These are phyloP conservation scores for Xenopus tropicalis DNA, from an alignment of 2,113 vertebrate genomes.

Conservation along the genomic window DNA sequence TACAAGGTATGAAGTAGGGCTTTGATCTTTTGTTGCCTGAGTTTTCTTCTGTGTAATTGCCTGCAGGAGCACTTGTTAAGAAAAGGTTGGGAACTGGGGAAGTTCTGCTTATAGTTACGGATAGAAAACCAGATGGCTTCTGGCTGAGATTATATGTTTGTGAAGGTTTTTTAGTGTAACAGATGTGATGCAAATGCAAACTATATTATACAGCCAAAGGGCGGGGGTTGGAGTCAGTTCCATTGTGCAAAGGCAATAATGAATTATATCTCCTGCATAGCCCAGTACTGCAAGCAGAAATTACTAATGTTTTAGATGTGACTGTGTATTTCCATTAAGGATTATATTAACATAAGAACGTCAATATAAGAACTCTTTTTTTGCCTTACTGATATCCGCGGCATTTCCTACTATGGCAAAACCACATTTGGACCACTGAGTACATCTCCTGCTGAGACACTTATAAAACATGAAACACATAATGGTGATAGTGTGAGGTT, in stretches of 20 bases:
- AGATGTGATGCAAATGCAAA: slow-evolving; percentile 25
- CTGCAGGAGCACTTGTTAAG: slow-evolving; percentile 36
- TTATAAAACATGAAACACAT: too few relatives aligned
- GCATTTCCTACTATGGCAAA: too few relatives aligned
- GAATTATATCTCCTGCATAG: neutral
- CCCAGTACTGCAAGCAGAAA: too few relatives aligned
- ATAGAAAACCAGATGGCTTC: slow-evolving; percentile 37
- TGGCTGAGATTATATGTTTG: slow-evolving; percentile 30
- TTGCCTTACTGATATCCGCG: too few relatives aligned
- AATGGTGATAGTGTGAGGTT: too few relatives aligned
- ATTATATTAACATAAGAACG: too few relatives aligned
- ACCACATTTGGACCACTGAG: too few relatives aligned
- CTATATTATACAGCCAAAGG: neutral
- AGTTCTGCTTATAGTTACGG: slow-evolving; percentile 32
- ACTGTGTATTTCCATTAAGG: too few relatives aligned
- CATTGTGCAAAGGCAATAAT: neutral
- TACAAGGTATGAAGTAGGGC: slow-evolving; percentile 23
- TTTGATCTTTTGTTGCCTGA: slow-evolving; percentile 31
- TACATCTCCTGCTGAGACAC: too few relatives aligned
- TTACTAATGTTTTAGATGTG: too few relatives aligned
- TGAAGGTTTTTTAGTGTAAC: slow-evolving; percentile 9
- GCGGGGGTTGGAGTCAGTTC: neutral
- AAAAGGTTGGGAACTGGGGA: slow-evolving; percentile 7
- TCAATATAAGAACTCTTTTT: too few relatives aligned
- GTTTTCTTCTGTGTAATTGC: slow-evolving; percentile 29